Evolutionary conservation across 2,113 vertebrate species (phyloP).

Genomic region (Hirundichthys speculiger): DNA sequence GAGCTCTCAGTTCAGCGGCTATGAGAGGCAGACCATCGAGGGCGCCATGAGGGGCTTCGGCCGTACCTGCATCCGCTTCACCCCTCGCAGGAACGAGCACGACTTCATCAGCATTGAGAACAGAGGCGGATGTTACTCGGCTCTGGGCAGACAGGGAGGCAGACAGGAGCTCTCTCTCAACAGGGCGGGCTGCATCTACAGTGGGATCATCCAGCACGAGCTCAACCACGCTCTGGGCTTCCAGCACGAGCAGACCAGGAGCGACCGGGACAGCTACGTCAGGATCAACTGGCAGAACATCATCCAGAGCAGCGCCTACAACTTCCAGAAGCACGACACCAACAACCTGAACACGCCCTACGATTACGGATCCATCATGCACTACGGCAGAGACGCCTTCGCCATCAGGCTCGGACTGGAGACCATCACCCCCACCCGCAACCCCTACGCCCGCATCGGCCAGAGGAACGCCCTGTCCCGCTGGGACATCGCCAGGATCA

Average conservation of each 20-base stretch:
- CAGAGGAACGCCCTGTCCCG: background rate
- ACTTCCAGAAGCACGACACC: constrained; percentile 15
- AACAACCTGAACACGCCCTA: constrained; percentile 23
- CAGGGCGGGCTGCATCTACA: constrained; percentile 36
- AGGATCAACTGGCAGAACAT: constrained; percentile 37
- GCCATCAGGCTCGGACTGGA: background rate
- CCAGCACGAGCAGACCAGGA: constrained; percentile 55
- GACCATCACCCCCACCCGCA: constrained; percentile 41
- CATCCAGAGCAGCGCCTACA: constrained; percentile 15
- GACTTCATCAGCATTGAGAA: constrained; percentile 19
- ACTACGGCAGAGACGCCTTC: constrained; percentile 54
- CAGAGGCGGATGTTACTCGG: background rate
- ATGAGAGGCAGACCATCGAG: background rate
- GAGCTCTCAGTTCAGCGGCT: background rate
- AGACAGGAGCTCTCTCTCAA: constrained; percentile 12
- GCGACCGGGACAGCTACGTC: constrained; percentile 29
- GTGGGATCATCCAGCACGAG: constrained; percentile 40
- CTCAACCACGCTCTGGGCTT: constrained; percentile 31
- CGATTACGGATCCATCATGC: constrained; percentile 51
- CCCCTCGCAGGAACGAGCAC: background rate
- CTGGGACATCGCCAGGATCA: constrained; percentile 44
- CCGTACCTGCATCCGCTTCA: background rate
- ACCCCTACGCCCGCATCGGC: constrained; percentile 3
- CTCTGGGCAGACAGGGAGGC: constrained; percentile 33
- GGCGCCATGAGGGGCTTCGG: background rate